Evolutionary conservation across 2,888 invertebrate genomes (phyloP).

Genomic region (Dryococelus australis): DNA sequence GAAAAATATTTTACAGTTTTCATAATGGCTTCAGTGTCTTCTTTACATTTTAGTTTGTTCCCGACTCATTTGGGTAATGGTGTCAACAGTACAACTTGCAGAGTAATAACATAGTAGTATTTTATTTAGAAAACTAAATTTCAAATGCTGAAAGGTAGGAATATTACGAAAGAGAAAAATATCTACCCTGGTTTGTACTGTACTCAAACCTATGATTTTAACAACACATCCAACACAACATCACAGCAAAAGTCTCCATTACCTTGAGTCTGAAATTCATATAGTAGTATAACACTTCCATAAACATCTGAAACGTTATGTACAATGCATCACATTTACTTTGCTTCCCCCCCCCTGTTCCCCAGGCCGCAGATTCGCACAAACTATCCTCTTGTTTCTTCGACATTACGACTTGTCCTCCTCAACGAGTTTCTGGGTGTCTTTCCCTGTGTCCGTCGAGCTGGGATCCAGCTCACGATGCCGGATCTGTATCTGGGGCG

Average conservation of each 20-base stretch:
- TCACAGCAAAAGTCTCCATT: conserved; percentile 17
- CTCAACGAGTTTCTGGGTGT: conserved; percentile 88
- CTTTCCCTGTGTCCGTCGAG: conserved; percentile 84
- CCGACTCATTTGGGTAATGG: conserved; percentile 2
- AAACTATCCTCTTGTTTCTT: background rate
- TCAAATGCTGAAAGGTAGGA: background rate
- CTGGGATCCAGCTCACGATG: conserved; percentile 85
- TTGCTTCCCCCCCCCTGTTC: conserved; percentile 4
- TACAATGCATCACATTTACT: conserved; percentile 22
- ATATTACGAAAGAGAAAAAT: background rate
- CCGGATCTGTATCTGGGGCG: conserved; percentile 75
- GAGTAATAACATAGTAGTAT: background rate
- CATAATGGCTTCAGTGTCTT: background rate
- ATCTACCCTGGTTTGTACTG: background rate
- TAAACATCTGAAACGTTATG: background rate
- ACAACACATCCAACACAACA: conserved; percentile 5
- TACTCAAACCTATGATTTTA: background rate
- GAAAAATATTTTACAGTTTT: conserved; percentile 20
- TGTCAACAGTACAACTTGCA: background rate
- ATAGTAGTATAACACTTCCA: conserved; percentile 21
- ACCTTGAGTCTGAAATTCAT: background rate
- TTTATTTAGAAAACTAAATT: background rate
- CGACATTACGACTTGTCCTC: conserved; percentile 77
- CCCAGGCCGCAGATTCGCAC: background rate
- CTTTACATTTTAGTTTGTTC: conserved; percentile 1